Evolutionary conservation across 2,797 vertebrate species (phyloP).

Genomic region (Myotis vivesi): DNA sequence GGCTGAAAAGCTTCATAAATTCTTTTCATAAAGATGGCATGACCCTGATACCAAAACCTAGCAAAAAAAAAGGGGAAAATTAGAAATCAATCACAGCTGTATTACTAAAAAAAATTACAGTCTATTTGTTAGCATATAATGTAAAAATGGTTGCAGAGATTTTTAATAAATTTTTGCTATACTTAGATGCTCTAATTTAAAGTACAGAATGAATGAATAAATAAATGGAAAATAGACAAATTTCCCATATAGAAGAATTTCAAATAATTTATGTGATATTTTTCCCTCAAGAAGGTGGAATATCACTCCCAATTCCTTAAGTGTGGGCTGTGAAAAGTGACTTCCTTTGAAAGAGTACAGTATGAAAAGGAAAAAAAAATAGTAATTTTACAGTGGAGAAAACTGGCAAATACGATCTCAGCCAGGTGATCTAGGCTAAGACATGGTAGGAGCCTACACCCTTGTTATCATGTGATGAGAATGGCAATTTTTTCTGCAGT

Average conservation of each 20-base stretch:
- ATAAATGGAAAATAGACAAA: neutral
- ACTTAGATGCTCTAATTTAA: neutral
- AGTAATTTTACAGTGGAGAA: neutral
- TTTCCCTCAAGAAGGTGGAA: neutral
- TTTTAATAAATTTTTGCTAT: neutral
- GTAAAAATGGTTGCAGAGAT: neutral
- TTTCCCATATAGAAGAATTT: neutral
- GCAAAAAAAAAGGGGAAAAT: neutral
- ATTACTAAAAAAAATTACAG: neutral
- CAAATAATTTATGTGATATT: neutral
- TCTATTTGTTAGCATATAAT: neutral
- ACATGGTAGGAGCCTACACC: neutral
- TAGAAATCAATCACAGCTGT: neutral
- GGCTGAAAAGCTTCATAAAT: neutral
- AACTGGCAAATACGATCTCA: neutral
- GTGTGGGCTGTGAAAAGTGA: neutral
- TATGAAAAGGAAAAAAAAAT: neutral
- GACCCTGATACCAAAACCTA: neutral
- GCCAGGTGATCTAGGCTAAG: neutral
- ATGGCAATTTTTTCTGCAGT: neutral
- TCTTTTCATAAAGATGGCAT: neutral
- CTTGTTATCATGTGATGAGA: neutral
- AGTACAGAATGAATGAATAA: neutral
- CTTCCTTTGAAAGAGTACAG: neutral
- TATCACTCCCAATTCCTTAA: neutral